Conservation (phyloP, 2,113 vertebrate species). For the Salvelinus fontinalis region DNA sequence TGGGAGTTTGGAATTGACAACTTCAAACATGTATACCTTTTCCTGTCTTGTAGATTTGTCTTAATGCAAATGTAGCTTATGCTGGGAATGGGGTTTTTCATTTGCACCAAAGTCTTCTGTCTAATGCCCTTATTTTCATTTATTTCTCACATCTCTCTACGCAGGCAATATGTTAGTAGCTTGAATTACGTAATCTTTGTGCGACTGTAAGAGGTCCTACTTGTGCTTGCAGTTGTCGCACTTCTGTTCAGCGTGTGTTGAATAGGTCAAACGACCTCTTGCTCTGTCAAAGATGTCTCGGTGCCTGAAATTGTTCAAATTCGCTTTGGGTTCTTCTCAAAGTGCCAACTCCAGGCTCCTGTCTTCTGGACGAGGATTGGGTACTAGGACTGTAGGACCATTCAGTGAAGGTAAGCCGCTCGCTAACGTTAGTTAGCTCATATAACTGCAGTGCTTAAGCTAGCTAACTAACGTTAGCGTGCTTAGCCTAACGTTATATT, state of each 20-base stretch:
- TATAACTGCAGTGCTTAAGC: no score
- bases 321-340: slow-evolving; percentile 44
- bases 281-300: slow-evolving; percentile 60
- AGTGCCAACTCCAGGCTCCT: slow-evolving; percentile 15
- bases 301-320: slow-evolving; percentile 58
- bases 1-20: no score
- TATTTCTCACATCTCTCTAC: slow-evolving; percentile 5
- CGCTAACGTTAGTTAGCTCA: neutral
- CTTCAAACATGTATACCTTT: no score
- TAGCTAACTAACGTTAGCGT: no score
- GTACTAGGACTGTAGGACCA: slow-evolving; percentile 13
- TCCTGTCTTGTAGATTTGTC: neutral
- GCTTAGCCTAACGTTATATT: no score
- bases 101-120: neutral
- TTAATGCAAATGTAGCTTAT: neutral
- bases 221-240: neutral
- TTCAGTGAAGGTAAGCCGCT: slow-evolving; percentile 44
- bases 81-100: neutral
- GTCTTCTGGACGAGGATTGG: slow-evolving; percentile 41
- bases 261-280: slow-evolving; percentile 32
- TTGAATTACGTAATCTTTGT: slow-evolving; percentile 34
- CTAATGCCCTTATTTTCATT: neutral
- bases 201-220: slow-evolving; percentile 29
- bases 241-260: slow-evolving; percentile 40
- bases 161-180: slow-evolving; percentile 47